A percentile compares a stretch with the other conserved stretches of the same genome.
phyloP scores from a whole-genome alignment of 1,140 invertebrate species.

The Rhyzopertha dominica region DNA sequence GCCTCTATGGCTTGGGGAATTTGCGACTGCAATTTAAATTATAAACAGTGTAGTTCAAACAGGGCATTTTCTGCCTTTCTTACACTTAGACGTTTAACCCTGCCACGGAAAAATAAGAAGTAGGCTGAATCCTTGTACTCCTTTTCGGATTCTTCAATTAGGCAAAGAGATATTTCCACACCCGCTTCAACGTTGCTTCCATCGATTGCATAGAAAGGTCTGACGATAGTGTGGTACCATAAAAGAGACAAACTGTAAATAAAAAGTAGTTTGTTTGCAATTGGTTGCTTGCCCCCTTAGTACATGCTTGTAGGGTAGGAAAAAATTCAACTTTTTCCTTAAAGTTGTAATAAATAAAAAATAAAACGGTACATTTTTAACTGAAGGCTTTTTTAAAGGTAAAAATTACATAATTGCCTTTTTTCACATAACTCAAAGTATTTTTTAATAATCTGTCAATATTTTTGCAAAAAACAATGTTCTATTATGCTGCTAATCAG shows the following conservation, averaged over 20 bases:
- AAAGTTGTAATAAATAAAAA: too few relatives aligned
- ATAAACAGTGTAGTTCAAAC: background rate
- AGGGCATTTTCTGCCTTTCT: too few relatives aligned
- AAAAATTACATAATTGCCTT: too few relatives aligned
- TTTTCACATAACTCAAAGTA: too few relatives aligned
- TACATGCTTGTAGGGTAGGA: too few relatives aligned
- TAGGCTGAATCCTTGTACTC: conserved; percentile 62
- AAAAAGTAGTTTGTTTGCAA: background rate
- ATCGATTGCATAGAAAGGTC: conserved; percentile 67
- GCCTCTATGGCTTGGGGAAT: conserved; percentile 55
- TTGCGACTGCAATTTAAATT: conserved; percentile 52
- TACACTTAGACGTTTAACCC: conserved; percentile 62
- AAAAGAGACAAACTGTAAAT: conserved; percentile 57
- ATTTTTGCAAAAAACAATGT: too few relatives aligned
- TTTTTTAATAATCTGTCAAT: too few relatives aligned
- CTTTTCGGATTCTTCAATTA: conserved; percentile 55
- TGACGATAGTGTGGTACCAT: conserved; percentile 71
- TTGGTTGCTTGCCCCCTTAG: background rate
- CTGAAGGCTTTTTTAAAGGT: too few relatives aligned
- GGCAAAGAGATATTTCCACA: conserved; percentile 53
- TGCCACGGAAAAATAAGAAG: conserved; percentile 66
- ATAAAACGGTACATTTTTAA: too few relatives aligned
- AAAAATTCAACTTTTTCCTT: too few relatives aligned
- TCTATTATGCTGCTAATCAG: too few relatives aligned
- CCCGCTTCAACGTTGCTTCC: conserved; percentile 57